Base-by-base conservation (phyloP, 1,140 invertebrate genomes). In the Bombus confusus region DNA sequence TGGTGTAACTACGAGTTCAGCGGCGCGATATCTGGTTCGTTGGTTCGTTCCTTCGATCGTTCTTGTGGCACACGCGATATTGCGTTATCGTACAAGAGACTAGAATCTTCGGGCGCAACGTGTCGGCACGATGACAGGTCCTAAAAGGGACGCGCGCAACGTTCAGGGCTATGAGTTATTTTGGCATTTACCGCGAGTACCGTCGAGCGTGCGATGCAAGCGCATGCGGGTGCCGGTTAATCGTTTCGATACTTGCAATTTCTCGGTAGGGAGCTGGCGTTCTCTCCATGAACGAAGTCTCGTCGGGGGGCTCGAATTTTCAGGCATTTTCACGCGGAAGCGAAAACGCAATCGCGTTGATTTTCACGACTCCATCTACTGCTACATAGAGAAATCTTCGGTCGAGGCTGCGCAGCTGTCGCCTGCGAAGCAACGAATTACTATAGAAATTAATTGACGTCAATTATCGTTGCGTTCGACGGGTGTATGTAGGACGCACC, bases 391-490 rank as follows among this genome's bases (percentile, higher is more conserved):
- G 74, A 69, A 25, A 68, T 25, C 22, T 25, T 69, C 83, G 87
- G 59, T 34, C 66, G 68, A 75, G 28, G 39, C n/a, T 22, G 31
- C 52, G n/a, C 13, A 28, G 41, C 39, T 66, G 82, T 83, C 64
- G 77, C 83, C 73, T 59, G 66, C 68, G 74, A 71, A 76, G 68
- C 90, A 89, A 89, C 88, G 88, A 94, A 94, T 94, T 92, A 91
- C 90, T 93, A 92, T 93, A 91, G 91, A 92, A 92, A 94, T 93
- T 94, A 94, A 94, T 94, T 92, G 92, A 91, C 89, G 89, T 91
- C 92, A 93, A 95, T 94, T 94, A 93, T 93, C 92, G 90, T 92
- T 88, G 81, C 64, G 78, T 86, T 74, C 75, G 78, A 90, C 72
- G 80, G 41, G 66, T n/a, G 77, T 89, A 87, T 86, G 89, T 91